Conservation (phyloP, 2,113 vertebrate species). For the Pygathrix nemaeus region DNA sequence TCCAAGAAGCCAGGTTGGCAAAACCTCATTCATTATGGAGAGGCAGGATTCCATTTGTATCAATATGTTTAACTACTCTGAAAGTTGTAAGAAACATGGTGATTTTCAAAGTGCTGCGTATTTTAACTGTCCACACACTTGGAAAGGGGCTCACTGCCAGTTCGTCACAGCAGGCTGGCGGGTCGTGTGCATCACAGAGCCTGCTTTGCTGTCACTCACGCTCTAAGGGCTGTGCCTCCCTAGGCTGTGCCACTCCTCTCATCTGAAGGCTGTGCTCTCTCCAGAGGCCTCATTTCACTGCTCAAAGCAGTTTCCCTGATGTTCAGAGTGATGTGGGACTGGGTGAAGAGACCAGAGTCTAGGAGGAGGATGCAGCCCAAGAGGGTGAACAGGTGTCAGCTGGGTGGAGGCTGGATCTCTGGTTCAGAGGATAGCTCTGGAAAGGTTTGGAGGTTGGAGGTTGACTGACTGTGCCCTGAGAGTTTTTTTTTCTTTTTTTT, state of each 20-base stretch:
- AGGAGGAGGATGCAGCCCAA: too few species aligned
- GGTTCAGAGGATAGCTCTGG: neutral
- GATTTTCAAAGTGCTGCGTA: neutral
- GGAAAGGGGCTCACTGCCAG: neutral
- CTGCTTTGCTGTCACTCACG: neutral
- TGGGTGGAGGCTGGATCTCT: neutral
- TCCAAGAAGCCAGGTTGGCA: neutral
- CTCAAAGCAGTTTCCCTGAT: neutral
- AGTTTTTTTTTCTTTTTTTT: neutral
- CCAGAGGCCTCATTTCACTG: neutral
- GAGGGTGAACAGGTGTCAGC: too few species aligned
- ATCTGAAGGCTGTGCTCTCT: neutral
- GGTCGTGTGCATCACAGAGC: neutral
- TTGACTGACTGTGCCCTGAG: too few species aligned
- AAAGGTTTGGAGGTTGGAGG: neutral
- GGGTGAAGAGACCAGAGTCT: neutral
- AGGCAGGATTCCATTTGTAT: neutral
- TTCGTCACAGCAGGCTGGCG: accelerated
- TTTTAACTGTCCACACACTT: neutral
- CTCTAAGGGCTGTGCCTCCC: too few species aligned
- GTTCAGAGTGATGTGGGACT: neutral
- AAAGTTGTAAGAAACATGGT: neutral
- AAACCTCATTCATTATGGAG: neutral
- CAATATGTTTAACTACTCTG: neutral
- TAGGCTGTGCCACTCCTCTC: neutral